Evolutionary conservation across 2,797 vertebrate genomes (phyloP).

Genomic region (Potorous gilbertii): DNA sequence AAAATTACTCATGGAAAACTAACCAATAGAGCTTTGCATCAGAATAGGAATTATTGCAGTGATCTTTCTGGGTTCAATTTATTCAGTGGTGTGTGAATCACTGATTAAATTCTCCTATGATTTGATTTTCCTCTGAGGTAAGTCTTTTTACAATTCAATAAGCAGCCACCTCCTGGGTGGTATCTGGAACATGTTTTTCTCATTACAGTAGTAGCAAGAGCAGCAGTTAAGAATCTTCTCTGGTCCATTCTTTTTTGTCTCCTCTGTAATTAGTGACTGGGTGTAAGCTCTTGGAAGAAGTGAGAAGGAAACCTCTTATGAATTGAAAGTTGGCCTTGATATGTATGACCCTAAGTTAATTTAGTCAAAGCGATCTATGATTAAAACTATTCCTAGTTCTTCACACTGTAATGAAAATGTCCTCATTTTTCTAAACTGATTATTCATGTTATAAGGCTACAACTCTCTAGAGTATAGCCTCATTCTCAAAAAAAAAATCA

Average conservation of each 20-base stretch:
- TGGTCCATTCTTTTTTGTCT: slow-evolving; percentile 62
- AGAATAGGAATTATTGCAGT: slow-evolving; percentile 36
- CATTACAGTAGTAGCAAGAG: slow-evolving; percentile 77
- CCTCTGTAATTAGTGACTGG: slow-evolving; percentile 74
- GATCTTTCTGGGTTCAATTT: slow-evolving; percentile 48
- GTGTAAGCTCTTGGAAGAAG: slow-evolving; percentile 75
- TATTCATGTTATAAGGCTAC: slow-evolving; percentile 51
- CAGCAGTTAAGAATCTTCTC: slow-evolving; percentile 75
- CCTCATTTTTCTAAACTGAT: slow-evolving; percentile 60
- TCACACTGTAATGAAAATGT: slow-evolving; percentile 58
- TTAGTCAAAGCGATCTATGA: slow-evolving; percentile 71
- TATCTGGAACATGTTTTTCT: slow-evolving; percentile 76
- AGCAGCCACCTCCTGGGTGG: slow-evolving; percentile 74
- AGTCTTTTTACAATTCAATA: slow-evolving; percentile 47
- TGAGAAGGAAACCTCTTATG: slow-evolving; percentile 54
- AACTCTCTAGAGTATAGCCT: slow-evolving; percentile 68
- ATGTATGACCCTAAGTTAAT: slow-evolving; percentile 63
- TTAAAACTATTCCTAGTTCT: slow-evolving; percentile 72
- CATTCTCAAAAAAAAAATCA: slow-evolving; percentile 62
- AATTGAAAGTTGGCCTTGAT: slow-evolving; percentile 72
- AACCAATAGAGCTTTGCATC: slow-evolving; percentile 22
- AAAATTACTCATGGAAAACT: neutral
- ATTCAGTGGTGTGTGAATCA: slow-evolving; percentile 42
- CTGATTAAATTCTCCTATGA: slow-evolving; percentile 21
- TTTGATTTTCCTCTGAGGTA: slow-evolving; percentile 64